These are phyloP conservation scores for Drosophila planitibia DNA, from an alignment of 2,888 invertebrate species.

Conservation along the genomic window DNA sequence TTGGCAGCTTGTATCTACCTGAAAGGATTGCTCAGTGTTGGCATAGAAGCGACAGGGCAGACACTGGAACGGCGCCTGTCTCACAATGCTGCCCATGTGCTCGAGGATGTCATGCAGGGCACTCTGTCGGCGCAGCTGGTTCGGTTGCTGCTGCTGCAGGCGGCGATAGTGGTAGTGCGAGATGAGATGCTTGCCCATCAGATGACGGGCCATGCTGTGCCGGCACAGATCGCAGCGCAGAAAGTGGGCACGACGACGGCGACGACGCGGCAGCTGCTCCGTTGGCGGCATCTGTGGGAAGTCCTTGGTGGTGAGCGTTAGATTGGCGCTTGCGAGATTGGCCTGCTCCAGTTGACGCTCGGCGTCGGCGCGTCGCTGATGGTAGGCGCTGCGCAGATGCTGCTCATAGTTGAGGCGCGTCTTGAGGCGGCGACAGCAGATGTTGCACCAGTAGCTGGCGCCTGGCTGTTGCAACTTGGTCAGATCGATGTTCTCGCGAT, in stretches of 20 bases:
- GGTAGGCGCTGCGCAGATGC: conserved; percentile 91
- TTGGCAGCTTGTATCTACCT: conserved; percentile 7
- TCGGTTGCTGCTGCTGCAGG: conserved; percentile 86
- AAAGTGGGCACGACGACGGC: conserved; percentile 87
- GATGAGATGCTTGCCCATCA: conserved; percentile 94
- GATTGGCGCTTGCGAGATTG: conserved; percentile 72
- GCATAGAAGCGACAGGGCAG: conserved; percentile 93
- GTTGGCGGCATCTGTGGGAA: conserved; percentile 23
- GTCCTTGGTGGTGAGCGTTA: conserved; percentile 40
- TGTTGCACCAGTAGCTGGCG: conserved; percentile 90
- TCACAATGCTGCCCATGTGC: conserved; percentile 91
- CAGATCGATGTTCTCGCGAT: conserved; percentile 85
- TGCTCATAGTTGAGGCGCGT: conserved; percentile 91
- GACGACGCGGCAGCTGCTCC: conserved; percentile 39
- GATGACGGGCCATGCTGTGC: conserved; percentile 88
- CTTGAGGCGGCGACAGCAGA: conserved; percentile 91
- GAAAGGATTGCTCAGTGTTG: conserved; percentile 90
- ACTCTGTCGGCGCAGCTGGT: conserved; percentile 72
- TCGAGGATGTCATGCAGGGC: conserved; percentile 89
- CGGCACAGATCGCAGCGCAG: conserved; percentile 91
- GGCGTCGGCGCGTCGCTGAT: conserved; percentile 88
- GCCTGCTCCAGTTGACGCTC: conserved; percentile 90
- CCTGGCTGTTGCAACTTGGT: conserved; percentile 60
- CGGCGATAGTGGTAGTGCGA: conserved; percentile 94
- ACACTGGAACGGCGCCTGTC: conserved; percentile 94